Evolutionary conservation across 2,113 vertebrate species (phyloP).

Genomic region (human (Homo sapiens)): DNA sequence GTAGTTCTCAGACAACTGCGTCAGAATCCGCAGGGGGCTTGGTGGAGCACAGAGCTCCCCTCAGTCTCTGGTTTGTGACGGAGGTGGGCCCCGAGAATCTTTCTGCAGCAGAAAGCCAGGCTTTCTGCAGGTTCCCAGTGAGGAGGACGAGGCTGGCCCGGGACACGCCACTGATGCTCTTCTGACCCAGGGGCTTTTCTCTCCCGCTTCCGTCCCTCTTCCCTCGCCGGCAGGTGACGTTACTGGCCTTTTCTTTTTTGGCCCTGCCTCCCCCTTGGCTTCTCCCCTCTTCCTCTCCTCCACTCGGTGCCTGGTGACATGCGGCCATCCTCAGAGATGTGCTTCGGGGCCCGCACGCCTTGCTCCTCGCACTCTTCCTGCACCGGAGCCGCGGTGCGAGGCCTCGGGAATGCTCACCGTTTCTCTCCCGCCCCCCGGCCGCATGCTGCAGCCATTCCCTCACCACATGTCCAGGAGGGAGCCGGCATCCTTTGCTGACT

Average conservation of each 20-base stretch:
- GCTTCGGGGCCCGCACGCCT: not conserved
- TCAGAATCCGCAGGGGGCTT: not conserved
- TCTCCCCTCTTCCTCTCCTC: not conserved
- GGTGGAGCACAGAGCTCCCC: not conserved
- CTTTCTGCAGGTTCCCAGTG: not conserved
- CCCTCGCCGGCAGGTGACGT: not conserved
- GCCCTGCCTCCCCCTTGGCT: too few relatives aligned
- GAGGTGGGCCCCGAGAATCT: too few relatives aligned
- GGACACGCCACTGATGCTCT: not conserved
- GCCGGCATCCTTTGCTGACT: not conserved
- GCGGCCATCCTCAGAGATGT: not conserved
- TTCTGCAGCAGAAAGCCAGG: not conserved
- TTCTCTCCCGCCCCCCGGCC: not conserved
- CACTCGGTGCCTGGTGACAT: too few relatives aligned
- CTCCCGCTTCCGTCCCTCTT: too few relatives aligned
- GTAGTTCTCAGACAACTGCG: not conserved
- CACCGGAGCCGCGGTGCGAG: accelerated
- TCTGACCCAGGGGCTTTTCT: not conserved
- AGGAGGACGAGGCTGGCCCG: not conserved
- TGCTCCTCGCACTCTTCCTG: not conserved
- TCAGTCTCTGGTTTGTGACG: not conserved
- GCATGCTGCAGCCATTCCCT: not conserved
- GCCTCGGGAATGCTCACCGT: not conserved
- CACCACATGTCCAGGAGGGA: not conserved
- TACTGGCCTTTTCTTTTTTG: not conserved